phyloP scores from a whole-genome alignment of 2,888 invertebrate genomes.

The Drosophila lacicola region DNA sequence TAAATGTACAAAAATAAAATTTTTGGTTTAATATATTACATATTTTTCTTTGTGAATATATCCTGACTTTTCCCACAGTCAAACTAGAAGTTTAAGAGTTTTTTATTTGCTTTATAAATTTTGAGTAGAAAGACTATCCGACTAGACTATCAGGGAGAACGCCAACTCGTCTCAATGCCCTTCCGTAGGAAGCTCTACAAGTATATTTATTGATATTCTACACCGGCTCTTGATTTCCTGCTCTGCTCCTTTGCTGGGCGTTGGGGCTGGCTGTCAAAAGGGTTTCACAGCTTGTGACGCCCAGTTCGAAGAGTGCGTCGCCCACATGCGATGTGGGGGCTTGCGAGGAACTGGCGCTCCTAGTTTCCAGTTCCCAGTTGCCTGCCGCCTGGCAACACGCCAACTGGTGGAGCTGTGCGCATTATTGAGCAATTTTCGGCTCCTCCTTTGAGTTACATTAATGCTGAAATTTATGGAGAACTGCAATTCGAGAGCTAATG shows the following conservation, averaged over 20 bases:
- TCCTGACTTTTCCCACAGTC: background rate
- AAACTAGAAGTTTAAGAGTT: background rate
- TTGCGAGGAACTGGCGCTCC: conserved; percentile 53
- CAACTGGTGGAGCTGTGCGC: conserved; percentile 27
- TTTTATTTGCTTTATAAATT: background rate
- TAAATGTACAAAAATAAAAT: too few relatives aligned
- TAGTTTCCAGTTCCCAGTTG: conserved; percentile 35
- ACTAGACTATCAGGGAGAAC: background rate
- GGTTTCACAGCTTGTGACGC: conserved; percentile 17
- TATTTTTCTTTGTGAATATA: too few relatives aligned
- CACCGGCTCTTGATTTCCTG: conserved; percentile 22
- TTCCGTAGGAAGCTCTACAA: conserved; percentile 7
- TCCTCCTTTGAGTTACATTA: conserved; percentile 10
- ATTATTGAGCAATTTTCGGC: conserved; percentile 69
- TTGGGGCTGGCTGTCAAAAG: conserved; percentile 11
- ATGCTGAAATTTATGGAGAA: conserved; percentile 24
- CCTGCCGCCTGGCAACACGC: conserved; percentile 43
- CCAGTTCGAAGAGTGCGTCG: conserved; percentile 34
- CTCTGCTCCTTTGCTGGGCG: background rate
- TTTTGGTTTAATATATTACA: too few relatives aligned
- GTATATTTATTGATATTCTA: conserved; percentile 17
- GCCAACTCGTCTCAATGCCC: conserved; percentile 8
- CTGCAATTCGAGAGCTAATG: conserved; percentile 63
- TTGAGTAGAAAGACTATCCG: background rate
- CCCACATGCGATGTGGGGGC: conserved; percentile 46